A percentile compares a stretch with the other conserved stretches of the same genome.
phyloP scores from a whole-genome alignment of 2,113 vertebrate genomes.

The Elgaria multicarinata region DNA sequence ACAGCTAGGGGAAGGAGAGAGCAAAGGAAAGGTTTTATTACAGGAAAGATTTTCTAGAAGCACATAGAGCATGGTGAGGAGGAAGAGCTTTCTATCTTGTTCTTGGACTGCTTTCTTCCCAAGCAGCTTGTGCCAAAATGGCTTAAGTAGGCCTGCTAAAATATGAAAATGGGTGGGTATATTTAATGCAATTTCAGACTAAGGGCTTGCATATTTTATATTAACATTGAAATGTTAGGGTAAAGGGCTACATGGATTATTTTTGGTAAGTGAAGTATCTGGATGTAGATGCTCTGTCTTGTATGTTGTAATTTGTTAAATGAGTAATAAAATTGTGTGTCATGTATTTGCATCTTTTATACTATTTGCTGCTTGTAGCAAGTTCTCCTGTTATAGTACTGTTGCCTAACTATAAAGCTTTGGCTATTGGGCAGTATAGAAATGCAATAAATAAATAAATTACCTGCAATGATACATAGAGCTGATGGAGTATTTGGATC shows the following conservation, averaged over 20 bases:
- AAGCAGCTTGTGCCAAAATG: not conserved
- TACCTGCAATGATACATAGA: not conserved
- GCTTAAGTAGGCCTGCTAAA: not conserved
- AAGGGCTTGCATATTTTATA: not conserved
- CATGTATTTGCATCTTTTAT: not conserved
- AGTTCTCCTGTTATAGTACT: not conserved
- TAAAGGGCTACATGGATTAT: not conserved
- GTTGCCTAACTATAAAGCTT: too few species aligned
- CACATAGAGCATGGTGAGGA: too few species aligned
- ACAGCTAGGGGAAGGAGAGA: not conserved
- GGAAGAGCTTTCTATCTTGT: not conserved
- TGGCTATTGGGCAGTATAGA: too few species aligned
- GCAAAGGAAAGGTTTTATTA: not conserved
- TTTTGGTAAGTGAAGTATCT: not conserved
- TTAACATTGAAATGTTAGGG: not conserved
- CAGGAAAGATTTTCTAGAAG: not conserved
- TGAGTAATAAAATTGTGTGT: not conserved
- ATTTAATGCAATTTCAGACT: not conserved
- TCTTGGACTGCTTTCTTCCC: not conserved
- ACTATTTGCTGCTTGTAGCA: not conserved
- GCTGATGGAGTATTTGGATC: not conserved
- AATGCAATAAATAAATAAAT: too few species aligned
- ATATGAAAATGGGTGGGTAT: not conserved
- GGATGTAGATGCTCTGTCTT: not conserved
- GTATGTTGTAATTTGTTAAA: not conserved